A percentile compares a stretch with the other conserved stretches of the same genome.
Evolutionary conservation across 2,797 vertebrate genomes (phyloP).

Genomic region (Lagorchestes hirsutus): DNA sequence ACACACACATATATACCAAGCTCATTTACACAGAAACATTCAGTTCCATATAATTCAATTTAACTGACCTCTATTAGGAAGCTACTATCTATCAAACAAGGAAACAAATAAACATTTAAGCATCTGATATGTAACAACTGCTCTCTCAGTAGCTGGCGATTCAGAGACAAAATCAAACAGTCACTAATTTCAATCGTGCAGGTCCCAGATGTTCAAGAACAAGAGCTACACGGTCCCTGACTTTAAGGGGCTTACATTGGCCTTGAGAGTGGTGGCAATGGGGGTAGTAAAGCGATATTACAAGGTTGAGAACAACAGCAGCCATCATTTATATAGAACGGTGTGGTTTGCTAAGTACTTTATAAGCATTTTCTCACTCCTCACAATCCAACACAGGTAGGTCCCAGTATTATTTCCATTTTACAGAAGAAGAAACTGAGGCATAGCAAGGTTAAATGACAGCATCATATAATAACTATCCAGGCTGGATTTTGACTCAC

Average conservation of each 20-base stretch:
- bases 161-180: no score
- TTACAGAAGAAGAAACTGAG: neutral
- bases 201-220: no score
- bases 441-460: neutral
- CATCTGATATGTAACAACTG: no score
- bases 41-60: neutral
- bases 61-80: neutral
- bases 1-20: neutral
- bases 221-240: no score
- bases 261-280: neutral
- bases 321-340: neutral
- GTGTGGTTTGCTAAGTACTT: neutral
- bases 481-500: neutral
- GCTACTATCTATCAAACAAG: neutral
- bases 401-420: neutral
- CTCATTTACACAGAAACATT: neutral
- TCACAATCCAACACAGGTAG: neutral
- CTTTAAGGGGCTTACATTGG: neutral
- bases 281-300: neutral
- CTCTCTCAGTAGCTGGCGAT: no score
- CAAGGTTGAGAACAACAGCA: neutral
- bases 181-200: no score
- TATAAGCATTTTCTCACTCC: neutral
- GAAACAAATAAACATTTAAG: neutral
- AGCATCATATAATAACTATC: neutral